A percentile compares a stretch with the other conserved stretches of the same genome.
phyloP scores from a whole-genome alignment of 2,113 vertebrate genomes.

The Hymenochirus boettgeri region DNA sequence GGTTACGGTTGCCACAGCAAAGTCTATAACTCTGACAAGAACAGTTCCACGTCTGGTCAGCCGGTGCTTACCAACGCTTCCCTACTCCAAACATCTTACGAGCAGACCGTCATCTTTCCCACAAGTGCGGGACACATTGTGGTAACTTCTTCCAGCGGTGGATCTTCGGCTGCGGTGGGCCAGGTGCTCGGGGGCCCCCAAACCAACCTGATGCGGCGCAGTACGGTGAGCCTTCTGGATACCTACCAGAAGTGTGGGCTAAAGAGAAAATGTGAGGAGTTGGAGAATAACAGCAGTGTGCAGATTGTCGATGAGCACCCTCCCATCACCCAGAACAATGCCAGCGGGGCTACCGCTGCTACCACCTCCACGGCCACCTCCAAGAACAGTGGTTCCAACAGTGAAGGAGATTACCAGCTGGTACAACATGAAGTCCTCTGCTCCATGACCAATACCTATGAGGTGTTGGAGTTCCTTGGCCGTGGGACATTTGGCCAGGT shows the following conservation, averaged over 20 bases:
- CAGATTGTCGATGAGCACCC: conserved; percentile 93
- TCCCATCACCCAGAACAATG: conserved; percentile 90
- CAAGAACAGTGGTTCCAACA: conserved; percentile 94
- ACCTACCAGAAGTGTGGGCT: conserved; percentile 99
- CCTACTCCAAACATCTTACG: conserved; percentile 88
- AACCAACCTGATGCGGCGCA: conserved; percentile 91
- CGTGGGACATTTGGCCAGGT: conserved; percentile 96
- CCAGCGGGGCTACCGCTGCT: conserved; percentile 81
- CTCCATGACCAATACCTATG: conserved; percentile 98
- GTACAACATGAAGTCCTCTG: conserved; percentile 97
- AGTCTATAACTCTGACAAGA: conserved; percentile 91
- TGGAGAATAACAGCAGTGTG: conserved; percentile 92
- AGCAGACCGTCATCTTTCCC: conserved; percentile 95
- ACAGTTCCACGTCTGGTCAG: conserved; percentile 76
- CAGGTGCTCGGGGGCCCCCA: conserved; percentile 81
- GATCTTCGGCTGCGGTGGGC: conserved; percentile 73
- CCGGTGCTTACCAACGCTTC: conserved; percentile 71
- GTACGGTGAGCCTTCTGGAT: conserved; percentile 96
- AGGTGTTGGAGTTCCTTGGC: conserved; percentile 94
- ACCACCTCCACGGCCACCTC: conserved; percentile 89
- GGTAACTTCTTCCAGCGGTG: conserved; percentile 88
- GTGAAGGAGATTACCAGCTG: conserved; percentile 95
- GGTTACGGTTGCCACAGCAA: conserved; percentile 96
- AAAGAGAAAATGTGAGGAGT: conserved; percentile 97
- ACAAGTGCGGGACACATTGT: conserved; percentile 86